A percentile compares a stretch with the other conserved stretches of the same genome.
Evolutionary conservation across 2,888 invertebrate species (phyloP).

Genomic region (Tyria jacobaeae): DNA sequence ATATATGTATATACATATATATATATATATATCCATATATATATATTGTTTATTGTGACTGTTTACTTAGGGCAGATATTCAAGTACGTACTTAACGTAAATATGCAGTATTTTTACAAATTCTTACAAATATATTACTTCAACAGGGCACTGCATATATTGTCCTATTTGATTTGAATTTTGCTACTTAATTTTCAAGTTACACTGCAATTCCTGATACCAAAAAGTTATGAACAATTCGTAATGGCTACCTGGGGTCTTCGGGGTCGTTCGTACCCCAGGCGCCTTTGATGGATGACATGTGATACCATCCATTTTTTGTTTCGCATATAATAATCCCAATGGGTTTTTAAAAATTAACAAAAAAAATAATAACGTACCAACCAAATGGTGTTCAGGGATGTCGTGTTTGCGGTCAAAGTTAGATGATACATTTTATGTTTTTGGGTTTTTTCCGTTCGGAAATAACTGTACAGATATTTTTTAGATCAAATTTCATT

Average conservation of each 20-base stretch:
- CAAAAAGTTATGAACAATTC: background rate
- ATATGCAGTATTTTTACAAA: too few relatives aligned
- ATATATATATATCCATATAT: too few relatives aligned
- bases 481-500: too few relatives aligned
- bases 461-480: too few relatives aligned
- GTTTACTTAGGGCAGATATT: too few relatives aligned
- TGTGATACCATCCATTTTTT: constrained; percentile 24
- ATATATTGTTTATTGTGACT: too few relatives aligned
- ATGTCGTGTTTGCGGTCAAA: constrained; percentile 4
- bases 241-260: constrained; percentile 11
- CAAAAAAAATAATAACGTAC: constrained; percentile 13
- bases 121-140: too few relatives aligned
- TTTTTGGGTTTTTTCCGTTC: background rate
- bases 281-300: constrained; percentile 27
- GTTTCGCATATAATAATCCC: constrained; percentile 36
- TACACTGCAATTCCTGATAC: background rate
- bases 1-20: too few relatives aligned
- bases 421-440: background rate
- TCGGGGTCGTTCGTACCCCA: constrained; percentile 4
- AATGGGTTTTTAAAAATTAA: constrained; percentile 11
- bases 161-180: too few relatives aligned
- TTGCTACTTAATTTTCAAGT: too few relatives aligned
- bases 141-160: too few relatives aligned
- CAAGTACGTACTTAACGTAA: too few relatives aligned
- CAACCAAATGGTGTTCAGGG: background rate